Evolutionary conservation across 1,140 invertebrate genomes (phyloP), one percentile per base, ranked within the genome.

Genomic region (Camponotus pennsylvanicus): DNA sequence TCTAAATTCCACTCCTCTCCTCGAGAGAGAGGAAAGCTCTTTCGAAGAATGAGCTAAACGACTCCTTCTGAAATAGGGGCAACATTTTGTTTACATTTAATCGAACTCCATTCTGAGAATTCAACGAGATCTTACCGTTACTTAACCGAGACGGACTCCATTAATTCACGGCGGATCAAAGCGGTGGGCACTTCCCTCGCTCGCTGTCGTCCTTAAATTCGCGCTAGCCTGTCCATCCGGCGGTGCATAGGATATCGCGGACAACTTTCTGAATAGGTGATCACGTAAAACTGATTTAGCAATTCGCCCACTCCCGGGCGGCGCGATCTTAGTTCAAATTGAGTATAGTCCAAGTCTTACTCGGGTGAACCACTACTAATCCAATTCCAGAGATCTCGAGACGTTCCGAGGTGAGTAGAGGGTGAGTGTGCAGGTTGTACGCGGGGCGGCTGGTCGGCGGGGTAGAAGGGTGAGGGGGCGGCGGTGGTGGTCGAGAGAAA

Each of bases 221-320:
- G 61, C 59, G 82, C 27, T 85, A 82, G 88, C 89, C 88, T 52
- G 86, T 86, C 86, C 75, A 84, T 42, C 71, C 59, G 37, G 34
- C 1, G 21, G 64, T 86, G 90, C 88, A 86, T 93, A 93, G 90
- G 89, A 92, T 40, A 40, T 93, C 90, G 88, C 89, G 90, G 88
- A 92, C 94, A 95, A 95, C 94, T 95, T 94, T 93, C 92, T 95
- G 94, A 95, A 95, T 95, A 95, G 95, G 94, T 95, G 95, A 95
- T 95, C 94, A 95, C 93, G 94, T 95, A 94, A 95, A 95, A 95
- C 93, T 95, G 95, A 95, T 95, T 95, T 95, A 94, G 94, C 94
- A 95, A 95, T 95, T 95, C 91, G 92, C 94, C 94, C 93, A 93
- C 95, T 94, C 93, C 95, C 89, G 90, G 88, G 88, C 89, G 90